Evolutionary conservation across 2,113 vertebrate species (phyloP).

Genomic region (Urocynchramus pylzowi): DNA sequence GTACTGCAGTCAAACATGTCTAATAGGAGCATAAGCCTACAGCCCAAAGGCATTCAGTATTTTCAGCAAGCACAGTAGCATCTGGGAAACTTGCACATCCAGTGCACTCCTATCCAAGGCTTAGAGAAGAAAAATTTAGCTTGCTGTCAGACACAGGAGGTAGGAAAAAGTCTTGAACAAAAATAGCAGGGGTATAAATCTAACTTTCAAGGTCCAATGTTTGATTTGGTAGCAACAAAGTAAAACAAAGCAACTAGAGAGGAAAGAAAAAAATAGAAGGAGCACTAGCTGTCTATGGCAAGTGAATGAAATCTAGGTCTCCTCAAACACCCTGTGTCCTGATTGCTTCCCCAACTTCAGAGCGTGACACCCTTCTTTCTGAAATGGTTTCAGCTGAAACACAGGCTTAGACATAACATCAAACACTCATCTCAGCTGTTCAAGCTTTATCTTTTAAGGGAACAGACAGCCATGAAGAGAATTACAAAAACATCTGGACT

Average conservation of each 20-base stretch:
- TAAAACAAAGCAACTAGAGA: not conserved
- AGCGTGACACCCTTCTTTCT: not conserved
- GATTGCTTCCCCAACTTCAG: not conserved
- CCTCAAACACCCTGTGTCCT: not conserved
- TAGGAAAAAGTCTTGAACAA: not conserved
- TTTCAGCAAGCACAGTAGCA: not conserved
- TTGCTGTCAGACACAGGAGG: not conserved
- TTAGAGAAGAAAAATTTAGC: not conserved
- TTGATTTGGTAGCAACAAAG: slow-evolving; percentile 12
- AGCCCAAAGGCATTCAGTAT: not conserved
- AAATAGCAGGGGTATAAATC: slow-evolving; percentile 34
- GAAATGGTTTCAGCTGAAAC: not conserved
- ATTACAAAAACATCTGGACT: not conserved
- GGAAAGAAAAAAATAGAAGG: not conserved
- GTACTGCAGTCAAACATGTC: not conserved
- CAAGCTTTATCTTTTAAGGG: not conserved
- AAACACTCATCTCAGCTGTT: not conserved
- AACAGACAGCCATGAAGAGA: not conserved
- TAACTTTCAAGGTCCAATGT: not conserved
- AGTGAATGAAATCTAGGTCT: not conserved
- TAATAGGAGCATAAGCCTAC: not conserved
- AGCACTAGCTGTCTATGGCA: not conserved
- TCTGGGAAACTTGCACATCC: not conserved
- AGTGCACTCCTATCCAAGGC: not conserved
- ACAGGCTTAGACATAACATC: not conserved